Evolutionary conservation across 1,140 invertebrate genomes (phyloP).

Genomic region (Sarcophaga peregrina): DNA sequence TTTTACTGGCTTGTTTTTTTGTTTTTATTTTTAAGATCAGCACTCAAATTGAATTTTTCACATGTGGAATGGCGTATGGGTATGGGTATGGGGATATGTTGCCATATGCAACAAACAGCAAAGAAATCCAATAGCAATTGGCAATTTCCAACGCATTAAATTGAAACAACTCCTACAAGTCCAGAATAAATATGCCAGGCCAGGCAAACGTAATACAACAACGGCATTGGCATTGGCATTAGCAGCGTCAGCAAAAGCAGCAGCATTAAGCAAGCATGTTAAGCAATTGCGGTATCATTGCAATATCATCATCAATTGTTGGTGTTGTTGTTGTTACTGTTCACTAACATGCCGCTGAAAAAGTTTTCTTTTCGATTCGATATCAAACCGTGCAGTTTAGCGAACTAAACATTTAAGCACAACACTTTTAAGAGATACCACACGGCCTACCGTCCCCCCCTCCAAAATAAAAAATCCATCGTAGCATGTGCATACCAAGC

Average conservation of each 20-base stretch:
- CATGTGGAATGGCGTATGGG: background rate
- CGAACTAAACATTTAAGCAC: constrained; percentile 25
- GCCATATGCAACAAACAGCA: background rate
- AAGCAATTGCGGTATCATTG: constrained; percentile 30
- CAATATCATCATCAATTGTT: constrained; percentile 33
- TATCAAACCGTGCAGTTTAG: constrained; percentile 37
- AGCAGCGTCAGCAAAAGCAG: too few species aligned
- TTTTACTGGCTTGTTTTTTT: too few species aligned
- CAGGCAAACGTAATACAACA: background rate
- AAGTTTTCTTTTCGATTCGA: constrained; percentile 17
- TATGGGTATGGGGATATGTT: too few species aligned
- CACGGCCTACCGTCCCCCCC: too few species aligned
- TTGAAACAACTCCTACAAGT: constrained; percentile 33
- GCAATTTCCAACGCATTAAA: constrained; percentile 35
- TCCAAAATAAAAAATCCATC: background rate
- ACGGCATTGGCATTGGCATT: background rate
- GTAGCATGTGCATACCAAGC: background rate
- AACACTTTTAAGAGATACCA: too few species aligned
- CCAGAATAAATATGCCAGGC: background rate
- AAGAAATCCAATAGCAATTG: background rate
- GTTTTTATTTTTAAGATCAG: background rate
- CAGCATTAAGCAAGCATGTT: background rate
- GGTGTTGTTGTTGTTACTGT: constrained; percentile 37
- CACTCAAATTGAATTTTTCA: constrained; percentile 35
- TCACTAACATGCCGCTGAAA: constrained; percentile 41